Evolutionary conservation across 2,888 invertebrate species (phyloP), one percentile per base, ranked within the genome.

Genomic region (Anarsia innoxiella): DNA sequence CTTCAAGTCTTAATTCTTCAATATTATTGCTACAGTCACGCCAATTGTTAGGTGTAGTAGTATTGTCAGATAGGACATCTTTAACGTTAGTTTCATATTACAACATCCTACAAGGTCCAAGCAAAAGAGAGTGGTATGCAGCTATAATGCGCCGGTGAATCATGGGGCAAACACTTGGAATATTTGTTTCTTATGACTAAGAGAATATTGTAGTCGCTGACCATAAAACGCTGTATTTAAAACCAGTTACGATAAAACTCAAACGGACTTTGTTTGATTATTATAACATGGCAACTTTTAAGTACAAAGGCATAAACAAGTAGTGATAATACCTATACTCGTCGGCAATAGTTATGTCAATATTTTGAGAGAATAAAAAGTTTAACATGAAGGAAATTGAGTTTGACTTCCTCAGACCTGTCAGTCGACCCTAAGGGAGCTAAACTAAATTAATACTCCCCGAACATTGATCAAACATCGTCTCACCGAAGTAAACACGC

Each of bases 151-250:
- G 48, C 40, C 51, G 62, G 52, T 80, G 82, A 80, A 65, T 80
- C 79, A 79, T 60, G 49, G 45, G 41, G 46, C 49, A 71, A 68
- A 55, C 51, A 71, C 75, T 74, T 66, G 49, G 66, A 70, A 63
- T 66, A 76, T 78, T 72, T 58, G 48, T 64, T 69, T 63, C 67
- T 66, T 61, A 66, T 79, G 79, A 80, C 74, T 80, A 80, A 80
- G 65, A 64, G 46, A 46, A 55, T 57, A 55, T 58, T 65, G 56
- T 63, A 52, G 52, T 57, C 57, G 55, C 46, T 59, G 66, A 43
- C 56, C 64, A 64, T 67, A 66, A 59, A 57, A 42, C 41, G 13
- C 41, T 56, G 50, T 60, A 62, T 66, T 63, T 61, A 53, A 59
- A 64, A 60, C 56, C 51, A 45, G 51, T 42, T 35, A 39, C 51